Evolutionary conservation across 1,140 invertebrate species (phyloP).

Genomic region (Euschistus heros): DNA sequence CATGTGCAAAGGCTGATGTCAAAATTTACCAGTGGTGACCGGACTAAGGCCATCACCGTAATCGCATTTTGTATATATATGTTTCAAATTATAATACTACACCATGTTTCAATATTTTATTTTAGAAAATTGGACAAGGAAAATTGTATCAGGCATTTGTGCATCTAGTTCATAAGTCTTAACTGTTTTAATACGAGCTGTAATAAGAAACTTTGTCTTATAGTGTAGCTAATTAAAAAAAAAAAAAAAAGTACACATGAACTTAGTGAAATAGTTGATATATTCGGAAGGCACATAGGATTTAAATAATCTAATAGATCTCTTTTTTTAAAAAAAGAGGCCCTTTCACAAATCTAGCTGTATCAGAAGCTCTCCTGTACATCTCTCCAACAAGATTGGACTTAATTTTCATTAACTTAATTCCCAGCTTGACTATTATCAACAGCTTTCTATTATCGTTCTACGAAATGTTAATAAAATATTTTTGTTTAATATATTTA

Average conservation of each 20-base stretch:
- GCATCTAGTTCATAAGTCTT: conserved; percentile 10
- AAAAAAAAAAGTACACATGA: background rate
- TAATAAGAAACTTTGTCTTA: conserved; percentile 16
- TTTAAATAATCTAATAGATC: conserved; percentile 3
- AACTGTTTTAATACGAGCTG: conserved; percentile 17
- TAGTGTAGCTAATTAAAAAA: background rate
- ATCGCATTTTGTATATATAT: conserved; percentile 7
- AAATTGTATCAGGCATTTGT: conserved; percentile 10
- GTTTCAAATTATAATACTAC: conserved; percentile 4
- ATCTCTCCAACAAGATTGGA: conserved; percentile 12
- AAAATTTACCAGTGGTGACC: conserved; percentile 14
- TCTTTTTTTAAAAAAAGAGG: conserved; percentile 2
- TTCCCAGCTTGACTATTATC: conserved; percentile 19
- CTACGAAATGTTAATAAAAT: conserved; percentile 22
- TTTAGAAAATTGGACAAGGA: background rate
- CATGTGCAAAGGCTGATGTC: conserved; percentile 14
- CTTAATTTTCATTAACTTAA: conserved; percentile 14
- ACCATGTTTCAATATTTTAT: background rate
- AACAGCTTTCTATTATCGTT: conserved; percentile 22
- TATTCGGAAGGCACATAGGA: conserved; percentile 14
- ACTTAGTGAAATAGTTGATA: conserved; percentile 10
- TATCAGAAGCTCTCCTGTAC: conserved; percentile 5
- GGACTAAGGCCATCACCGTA: background rate
- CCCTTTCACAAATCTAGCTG: conserved; percentile 1
- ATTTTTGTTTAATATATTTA: conserved; percentile 21